phyloP scores from a whole-genome alignment of 2,797 vertebrate species.

The Arnoldichthys spilopterus region DNA sequence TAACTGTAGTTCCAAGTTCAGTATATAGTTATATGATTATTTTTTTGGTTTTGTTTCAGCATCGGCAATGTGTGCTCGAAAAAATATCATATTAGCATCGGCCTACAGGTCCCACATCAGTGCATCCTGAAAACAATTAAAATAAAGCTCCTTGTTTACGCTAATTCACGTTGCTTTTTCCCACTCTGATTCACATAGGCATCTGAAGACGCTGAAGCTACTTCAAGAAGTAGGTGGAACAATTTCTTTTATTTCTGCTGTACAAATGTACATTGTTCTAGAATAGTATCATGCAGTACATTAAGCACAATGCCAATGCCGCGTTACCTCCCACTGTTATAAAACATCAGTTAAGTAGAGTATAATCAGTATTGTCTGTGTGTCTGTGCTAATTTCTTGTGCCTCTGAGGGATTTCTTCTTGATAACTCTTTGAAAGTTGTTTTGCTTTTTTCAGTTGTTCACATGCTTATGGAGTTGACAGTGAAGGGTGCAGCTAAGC shows the following conservation, averaged over 20 bases:
- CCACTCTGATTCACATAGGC: constrained; percentile 76
- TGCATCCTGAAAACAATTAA: background rate
- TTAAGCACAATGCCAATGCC: background rate
- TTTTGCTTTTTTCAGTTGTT: background rate
- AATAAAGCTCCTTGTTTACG: background rate
- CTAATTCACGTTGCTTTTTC: constrained; percentile 20
- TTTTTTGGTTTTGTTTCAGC: too few species aligned
- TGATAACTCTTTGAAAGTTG: background rate
- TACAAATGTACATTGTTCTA: background rate
- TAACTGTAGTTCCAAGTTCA: too few species aligned
- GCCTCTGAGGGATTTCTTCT: background rate
- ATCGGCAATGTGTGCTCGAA: too few species aligned
- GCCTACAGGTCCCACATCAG: too few species aligned
- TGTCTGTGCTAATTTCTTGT: background rate
- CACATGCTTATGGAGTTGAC: background rate
- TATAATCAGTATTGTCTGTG: background rate
- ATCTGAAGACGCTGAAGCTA: constrained; percentile 85
- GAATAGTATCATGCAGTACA: background rate
- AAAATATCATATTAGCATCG: too few species aligned
- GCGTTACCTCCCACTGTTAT: background rate
- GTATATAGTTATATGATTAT: too few species aligned
- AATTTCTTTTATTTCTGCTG: background rate
- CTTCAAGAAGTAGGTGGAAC: constrained; percentile 82
- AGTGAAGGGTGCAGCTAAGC: background rate
- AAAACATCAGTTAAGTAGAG: background rate